phyloP scores from a whole-genome alignment of 2,888 invertebrate species.

The Epinotia bilunana region DNA sequence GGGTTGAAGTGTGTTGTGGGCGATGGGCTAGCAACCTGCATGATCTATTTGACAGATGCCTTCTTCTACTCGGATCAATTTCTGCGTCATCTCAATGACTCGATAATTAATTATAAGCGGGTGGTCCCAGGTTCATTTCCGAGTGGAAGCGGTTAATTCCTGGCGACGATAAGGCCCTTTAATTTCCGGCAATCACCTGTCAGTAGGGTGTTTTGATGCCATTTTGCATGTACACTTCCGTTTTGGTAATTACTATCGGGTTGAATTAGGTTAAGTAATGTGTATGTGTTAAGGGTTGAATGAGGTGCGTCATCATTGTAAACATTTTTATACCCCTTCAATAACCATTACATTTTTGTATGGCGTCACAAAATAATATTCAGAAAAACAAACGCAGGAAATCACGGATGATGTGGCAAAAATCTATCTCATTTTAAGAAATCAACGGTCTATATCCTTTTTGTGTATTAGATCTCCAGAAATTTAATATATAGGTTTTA shows the following conservation, averaged over 20 bases:
- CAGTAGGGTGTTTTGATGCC: slow-evolving; percentile 48
- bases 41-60: neutral
- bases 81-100: slow-evolving; percentile 47
- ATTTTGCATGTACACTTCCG: slow-evolving; percentile 45
- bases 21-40: neutral
- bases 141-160: slow-evolving; percentile 66
- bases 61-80: slow-evolving; percentile 14
- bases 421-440: neutral
- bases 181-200: slow-evolving; percentile 72
- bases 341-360: neutral
- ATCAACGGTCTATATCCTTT: neutral
- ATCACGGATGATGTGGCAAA: neutral
- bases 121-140: slow-evolving; percentile 56
- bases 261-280: slow-evolving; percentile 37
- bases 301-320: neutral
- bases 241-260: slow-evolving; percentile 38
- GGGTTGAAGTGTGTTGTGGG: too few species aligned
- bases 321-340: neutral
- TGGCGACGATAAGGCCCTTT: slow-evolving; percentile 67
- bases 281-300: slow-evolving; percentile 22
- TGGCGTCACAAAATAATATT: neutral
- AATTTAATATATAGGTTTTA: neutral
- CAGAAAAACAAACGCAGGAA: neutral
- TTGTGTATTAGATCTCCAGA: neutral
- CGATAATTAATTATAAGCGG: slow-evolving; percentile 56